phyloP scores from a whole-genome alignment of 2,888 invertebrate genomes.

The Hirtodrosophila confusa region DNA sequence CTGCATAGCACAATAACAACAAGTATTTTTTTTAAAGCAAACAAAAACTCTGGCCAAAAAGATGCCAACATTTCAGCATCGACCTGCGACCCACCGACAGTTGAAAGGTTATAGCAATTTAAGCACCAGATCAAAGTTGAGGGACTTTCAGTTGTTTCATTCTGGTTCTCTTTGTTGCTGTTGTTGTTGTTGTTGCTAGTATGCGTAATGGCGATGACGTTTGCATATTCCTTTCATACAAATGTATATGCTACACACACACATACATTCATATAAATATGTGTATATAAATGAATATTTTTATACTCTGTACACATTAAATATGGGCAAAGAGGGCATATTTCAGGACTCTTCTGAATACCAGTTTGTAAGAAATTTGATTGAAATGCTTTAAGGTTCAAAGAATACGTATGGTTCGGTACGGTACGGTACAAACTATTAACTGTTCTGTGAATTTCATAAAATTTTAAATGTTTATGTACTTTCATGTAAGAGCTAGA shows the following conservation, averaged over 20 bases:
- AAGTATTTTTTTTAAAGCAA: background rate
- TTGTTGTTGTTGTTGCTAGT: slow-evolving; percentile 20
- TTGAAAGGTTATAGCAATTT: slow-evolving; percentile 69
- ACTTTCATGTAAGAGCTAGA: no score
- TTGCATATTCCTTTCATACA: slow-evolving; percentile 63
- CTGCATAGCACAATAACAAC: slow-evolving; percentile 8
- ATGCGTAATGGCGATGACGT: slow-evolving; percentile 62
- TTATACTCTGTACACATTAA: background rate
- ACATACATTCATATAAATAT: slow-evolving; percentile 16
- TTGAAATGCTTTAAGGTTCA: no score
- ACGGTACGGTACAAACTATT: no score
- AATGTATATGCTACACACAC: slow-evolving; percentile 7
- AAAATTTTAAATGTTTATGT: no score
- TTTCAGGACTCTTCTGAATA: no score
- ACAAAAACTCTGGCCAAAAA: slow-evolving; percentile 5
- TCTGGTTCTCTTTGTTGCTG: slow-evolving; percentile 11
- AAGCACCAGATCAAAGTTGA: slow-evolving; percentile 35
- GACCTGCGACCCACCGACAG: slow-evolving; percentile 18
- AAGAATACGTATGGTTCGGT: no score
- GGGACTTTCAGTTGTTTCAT: slow-evolving; percentile 27
- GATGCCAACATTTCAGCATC: slow-evolving; percentile 15
- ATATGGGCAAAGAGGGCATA: no score
- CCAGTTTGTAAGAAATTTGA: no score
- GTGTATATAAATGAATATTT: slow-evolving; percentile 70
- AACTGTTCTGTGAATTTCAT: no score